These are phyloP conservation scores for Salarias fasciatus DNA, from an alignment of 2,797 vertebrate genomes.

Conservation along the genomic window DNA sequence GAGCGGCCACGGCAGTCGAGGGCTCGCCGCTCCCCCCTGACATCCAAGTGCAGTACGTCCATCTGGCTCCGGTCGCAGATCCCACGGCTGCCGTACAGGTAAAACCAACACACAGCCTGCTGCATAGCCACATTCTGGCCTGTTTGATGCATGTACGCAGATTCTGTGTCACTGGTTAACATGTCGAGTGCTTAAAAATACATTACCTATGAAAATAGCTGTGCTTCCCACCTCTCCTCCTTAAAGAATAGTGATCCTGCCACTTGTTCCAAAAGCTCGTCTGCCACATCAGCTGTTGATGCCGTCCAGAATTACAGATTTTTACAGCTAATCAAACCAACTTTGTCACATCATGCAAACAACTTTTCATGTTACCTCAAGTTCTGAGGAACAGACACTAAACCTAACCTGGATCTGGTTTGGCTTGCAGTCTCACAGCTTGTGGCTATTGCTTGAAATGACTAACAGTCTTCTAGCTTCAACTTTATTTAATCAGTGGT, in stretches of 20 bases:
- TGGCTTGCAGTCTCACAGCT: not conserved
- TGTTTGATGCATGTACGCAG: conserved; percentile 7
- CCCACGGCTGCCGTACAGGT: conserved; percentile 89
- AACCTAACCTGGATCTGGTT: conserved; percentile 5
- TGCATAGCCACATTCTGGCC: too few relatives aligned
- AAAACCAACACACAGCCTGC: conserved; percentile 32
- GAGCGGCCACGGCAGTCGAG: conserved; percentile 86
- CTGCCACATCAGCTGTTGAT: conserved; percentile 2
- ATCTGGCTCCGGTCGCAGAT: conserved; percentile 93
- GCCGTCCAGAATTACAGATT: not conserved
- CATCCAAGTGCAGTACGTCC: conserved; percentile 98
- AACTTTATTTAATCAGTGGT: not conserved
- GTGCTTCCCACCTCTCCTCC: conserved; percentile 20
- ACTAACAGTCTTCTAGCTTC: not conserved
- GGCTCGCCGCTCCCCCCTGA: conserved; percentile 92
- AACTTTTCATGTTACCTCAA: not conserved
- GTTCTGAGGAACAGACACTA: not conserved
- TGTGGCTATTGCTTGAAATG: not conserved
- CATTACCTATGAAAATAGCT: too few relatives aligned
- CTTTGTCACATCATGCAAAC: conserved; percentile 9
- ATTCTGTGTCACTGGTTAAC: conserved; percentile 23
- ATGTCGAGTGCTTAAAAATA: conserved; percentile 28
- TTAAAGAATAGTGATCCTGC: too few relatives aligned
- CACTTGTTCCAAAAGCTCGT: too few relatives aligned
- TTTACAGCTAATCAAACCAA: not conserved